Conservation (phyloP, 2,888 invertebrate species). For the Dinocampus coccinellae region DNA sequence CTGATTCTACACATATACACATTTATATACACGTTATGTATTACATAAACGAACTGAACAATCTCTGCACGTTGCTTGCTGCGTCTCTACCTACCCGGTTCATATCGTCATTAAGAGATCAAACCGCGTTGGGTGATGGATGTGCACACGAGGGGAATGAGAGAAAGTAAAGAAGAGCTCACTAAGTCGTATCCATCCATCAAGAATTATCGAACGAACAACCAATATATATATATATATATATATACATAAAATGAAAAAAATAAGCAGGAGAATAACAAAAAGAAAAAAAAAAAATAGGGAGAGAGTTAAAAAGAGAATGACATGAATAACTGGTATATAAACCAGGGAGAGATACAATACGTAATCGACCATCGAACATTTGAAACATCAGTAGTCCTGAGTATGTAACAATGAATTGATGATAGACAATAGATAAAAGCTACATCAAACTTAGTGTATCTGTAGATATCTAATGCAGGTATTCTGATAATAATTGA, state of each 20-base stretch:
- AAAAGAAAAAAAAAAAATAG: background rate
- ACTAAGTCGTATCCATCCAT: slow-evolving; percentile 30
- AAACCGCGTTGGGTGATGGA: slow-evolving; percentile 22
- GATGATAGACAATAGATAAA: background rate
- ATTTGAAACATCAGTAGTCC: background rate
- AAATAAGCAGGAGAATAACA: slow-evolving; percentile 12
- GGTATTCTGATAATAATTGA: slow-evolving; percentile 40
- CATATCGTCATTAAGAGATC: slow-evolving; percentile 35
- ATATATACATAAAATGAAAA: no score
- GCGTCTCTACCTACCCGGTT: slow-evolving; percentile 47
- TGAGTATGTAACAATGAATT: background rate
- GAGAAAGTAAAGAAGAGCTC: no score
- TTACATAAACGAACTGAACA: slow-evolving; percentile 31
- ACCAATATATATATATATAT: background rate
- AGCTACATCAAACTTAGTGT: background rate
- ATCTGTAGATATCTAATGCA: background rate
- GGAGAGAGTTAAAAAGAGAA: background rate
- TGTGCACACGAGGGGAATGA: slow-evolving; percentile 1
- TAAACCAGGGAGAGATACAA: slow-evolving; percentile 6
- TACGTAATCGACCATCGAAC: slow-evolving; percentile 12
- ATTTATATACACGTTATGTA: slow-evolving; percentile 36
- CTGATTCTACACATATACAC: slow-evolving; percentile 52
- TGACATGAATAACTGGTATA: background rate
- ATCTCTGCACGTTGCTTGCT: slow-evolving; percentile 14
- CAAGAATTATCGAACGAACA: slow-evolving; percentile 28